Evolutionary conservation across 2,888 invertebrate genomes (phyloP).

Genomic region (Drosophila aldrichi): DNA sequence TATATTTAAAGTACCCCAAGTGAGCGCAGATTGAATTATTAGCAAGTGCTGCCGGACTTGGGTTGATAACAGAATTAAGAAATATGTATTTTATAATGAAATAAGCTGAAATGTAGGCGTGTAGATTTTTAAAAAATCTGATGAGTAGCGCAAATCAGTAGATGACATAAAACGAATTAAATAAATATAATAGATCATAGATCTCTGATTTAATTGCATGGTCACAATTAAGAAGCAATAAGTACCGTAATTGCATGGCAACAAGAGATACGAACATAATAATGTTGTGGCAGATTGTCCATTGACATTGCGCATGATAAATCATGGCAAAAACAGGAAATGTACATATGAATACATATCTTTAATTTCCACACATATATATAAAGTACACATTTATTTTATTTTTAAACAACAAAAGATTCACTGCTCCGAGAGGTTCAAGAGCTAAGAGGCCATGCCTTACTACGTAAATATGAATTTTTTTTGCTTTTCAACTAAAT

Average conservation of each 20-base stretch:
- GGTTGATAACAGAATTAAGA: neutral
- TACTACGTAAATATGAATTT: neutral
- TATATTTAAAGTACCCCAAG: conserved; percentile 2
- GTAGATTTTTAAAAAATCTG: neutral
- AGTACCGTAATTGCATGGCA: conserved; percentile 1
- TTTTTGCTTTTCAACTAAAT: neutral
- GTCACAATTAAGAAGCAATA: neutral
- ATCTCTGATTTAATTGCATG: neutral
- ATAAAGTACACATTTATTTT: neutral
- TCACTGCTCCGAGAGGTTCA: no score
- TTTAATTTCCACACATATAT: no score
- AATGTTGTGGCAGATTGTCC: no score
- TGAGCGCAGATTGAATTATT: neutral
- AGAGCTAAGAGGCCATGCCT: neutral
- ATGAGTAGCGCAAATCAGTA: neutral
- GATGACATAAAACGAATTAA: no score
- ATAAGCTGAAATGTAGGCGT: neutral
- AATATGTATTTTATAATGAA: neutral
- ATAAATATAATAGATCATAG: neutral
- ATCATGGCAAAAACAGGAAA: conserved; percentile 40
- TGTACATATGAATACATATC: neutral
- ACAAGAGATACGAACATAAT: no score
- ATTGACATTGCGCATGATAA: conserved; percentile 37
- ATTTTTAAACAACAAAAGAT: conserved; percentile 7
- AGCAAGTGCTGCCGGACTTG: neutral